Conservation (phyloP, 2,888 invertebrate species). For the Lasioglossum villosulum region DNA sequence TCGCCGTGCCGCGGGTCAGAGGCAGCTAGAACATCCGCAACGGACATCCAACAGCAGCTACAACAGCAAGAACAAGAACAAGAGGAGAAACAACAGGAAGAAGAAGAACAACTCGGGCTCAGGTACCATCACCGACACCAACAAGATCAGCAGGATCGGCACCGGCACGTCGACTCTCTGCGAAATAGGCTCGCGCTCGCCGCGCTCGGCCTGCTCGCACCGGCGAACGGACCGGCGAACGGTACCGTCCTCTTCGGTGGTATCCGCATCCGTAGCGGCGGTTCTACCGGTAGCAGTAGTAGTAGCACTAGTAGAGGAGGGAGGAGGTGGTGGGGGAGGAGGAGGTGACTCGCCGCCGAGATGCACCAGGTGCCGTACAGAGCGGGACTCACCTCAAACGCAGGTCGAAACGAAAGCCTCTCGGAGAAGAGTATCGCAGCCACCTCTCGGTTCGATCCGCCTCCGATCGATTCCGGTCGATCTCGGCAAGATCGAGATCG, state of each 20-base stretch:
- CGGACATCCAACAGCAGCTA: neutral
- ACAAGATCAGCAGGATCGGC: neutral
- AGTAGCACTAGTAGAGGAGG: slow-evolving; percentile 44
- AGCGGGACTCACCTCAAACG: slow-evolving; percentile 70
- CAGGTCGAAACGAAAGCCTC: slow-evolving; percentile 60
- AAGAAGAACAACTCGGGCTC: neutral
- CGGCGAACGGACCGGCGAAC: slow-evolving; percentile 1
- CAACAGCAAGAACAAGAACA: neutral
- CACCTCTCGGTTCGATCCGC: slow-evolving; percentile 17
- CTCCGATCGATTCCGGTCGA: slow-evolving; percentile 33
- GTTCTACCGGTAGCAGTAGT: slow-evolving; percentile 22
- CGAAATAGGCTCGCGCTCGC: slow-evolving; percentile 23
- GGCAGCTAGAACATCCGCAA: neutral
- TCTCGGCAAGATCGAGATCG: slow-evolving; percentile 6
- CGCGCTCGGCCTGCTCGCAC: slow-evolving; percentile 1
- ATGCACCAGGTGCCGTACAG: slow-evolving; percentile 78
- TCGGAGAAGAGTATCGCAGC: slow-evolving; percentile 17
- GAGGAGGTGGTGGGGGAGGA: slow-evolving; percentile 70
- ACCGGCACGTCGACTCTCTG: neutral
- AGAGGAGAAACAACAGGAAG: neutral
- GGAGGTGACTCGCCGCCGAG: slow-evolving; percentile 82
- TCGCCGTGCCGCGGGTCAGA: slow-evolving; percentile 42
- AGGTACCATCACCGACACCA: neutral
- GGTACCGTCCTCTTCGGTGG: slow-evolving; percentile 11
- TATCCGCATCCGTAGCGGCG: slow-evolving; percentile 21